These are phyloP conservation scores for Apamea crenata DNA, from an alignment of 2,888 invertebrate genomes.

Conservation along the genomic window DNA sequence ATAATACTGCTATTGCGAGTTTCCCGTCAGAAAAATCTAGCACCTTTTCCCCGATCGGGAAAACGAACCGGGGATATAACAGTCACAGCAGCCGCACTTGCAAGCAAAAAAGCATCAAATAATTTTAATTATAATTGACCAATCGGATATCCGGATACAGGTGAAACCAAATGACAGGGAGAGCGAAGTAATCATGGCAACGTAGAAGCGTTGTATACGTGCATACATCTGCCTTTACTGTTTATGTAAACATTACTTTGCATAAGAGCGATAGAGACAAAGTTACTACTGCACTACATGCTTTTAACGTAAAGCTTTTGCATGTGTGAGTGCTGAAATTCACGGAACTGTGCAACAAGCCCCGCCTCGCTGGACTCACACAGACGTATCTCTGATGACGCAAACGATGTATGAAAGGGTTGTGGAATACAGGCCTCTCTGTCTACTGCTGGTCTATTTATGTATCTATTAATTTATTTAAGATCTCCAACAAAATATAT, in stretches of 20 bases:
- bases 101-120: neutral
- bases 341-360: neutral
- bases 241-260: neutral
- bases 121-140: neutral
- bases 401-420: neutral
- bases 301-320: conserved; percentile 6
- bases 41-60: neutral
- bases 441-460: neutral
- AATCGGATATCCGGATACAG: neutral
- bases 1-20: neutral
- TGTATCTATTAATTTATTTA: neutral
- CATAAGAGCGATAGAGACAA: conserved; percentile 30
- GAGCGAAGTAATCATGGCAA: neutral
- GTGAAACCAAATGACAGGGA: neutral
- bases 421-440: neutral
- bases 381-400: neutral
- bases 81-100: neutral
- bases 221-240: neutral
- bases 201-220: neutral
- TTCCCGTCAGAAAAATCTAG: neutral
- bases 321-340: conserved; percentile 18
- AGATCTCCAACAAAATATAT: neutral
- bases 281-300: conserved; percentile 26
- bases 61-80: neutral
- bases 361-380: conserved; percentile 21